Evolutionary conservation across 2,797 vertebrate genomes (phyloP), one percentile per base, ranked within the genome.

Genomic region (Falco biarmicus): DNA sequence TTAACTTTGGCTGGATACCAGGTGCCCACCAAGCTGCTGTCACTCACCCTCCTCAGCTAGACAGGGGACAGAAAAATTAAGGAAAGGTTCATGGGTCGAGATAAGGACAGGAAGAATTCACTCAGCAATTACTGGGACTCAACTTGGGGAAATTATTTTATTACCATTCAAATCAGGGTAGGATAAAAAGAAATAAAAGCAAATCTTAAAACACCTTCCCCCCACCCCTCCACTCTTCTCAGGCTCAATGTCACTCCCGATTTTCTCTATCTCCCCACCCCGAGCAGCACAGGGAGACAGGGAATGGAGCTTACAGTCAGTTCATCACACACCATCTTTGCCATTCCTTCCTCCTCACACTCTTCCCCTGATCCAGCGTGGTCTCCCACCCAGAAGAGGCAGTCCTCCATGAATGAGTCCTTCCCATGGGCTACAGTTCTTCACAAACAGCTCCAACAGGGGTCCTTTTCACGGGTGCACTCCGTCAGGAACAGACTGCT

Each of bases 191-290:
- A 80, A 50, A 71, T 19, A 34, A 66, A 54, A 9, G 0, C 5
- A 51, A 48, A 39, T 50, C 17, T 65, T 59, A 39, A 63, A 50
- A 19, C 2, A 31, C 3, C 3, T 45, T 66, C 2, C 4, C 1
- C 3, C 41, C 41, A 25, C 1, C 1, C 4, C 5, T 53, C 5
- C 10, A 4, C 45, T 66, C 39, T 50, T 54, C 3, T 3, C 1
- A 5, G 53, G 8, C 4, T 51, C 24, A 60, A 10, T 2, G 43
- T 74, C 29, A 28, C 5, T 80, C 18, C 2, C 1, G 0, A 29
- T 66, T 53, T 86, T 71, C 18, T 63, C 7, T 63, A 8, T 26
- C 6, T 80, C 16, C 9, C 66, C 15, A 41, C 41, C 6, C 41
- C 41, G 14, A 41, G 6, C 41, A 41, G 41, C 41, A 41, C 31